Conservation (phyloP, 2,888 invertebrate species). For the Drosophila lacicola region DNA sequence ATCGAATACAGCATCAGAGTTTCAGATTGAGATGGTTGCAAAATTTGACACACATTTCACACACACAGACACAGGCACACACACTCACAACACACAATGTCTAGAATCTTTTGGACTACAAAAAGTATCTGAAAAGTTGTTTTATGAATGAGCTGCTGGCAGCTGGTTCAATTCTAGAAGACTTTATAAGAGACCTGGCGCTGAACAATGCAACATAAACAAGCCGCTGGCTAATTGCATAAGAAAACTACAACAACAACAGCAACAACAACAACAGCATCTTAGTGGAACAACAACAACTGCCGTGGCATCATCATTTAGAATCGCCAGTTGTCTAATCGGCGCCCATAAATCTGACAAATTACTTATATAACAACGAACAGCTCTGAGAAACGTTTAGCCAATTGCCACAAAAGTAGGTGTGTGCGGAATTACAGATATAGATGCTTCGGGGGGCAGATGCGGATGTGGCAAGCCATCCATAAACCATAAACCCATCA, state of each 20-base stretch:
- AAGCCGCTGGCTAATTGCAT: constrained; percentile 70
- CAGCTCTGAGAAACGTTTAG: constrained; percentile 42
- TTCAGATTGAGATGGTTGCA: constrained; percentile 67
- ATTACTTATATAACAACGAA: constrained; percentile 62
- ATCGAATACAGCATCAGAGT: constrained; percentile 37
- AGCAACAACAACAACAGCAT: not conserved
- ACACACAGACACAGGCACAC: constrained; percentile 53
- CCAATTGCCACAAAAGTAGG: constrained; percentile 53
- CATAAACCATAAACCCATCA: constrained; percentile 18
- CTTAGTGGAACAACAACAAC: constrained; percentile 3
- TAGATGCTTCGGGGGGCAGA: constrained; percentile 54
- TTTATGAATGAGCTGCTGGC: constrained; percentile 68
- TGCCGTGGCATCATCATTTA: constrained; percentile 53
- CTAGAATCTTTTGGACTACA: constrained; percentile 55
- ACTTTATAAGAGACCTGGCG: constrained; percentile 34
- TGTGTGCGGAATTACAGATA: constrained; percentile 67
- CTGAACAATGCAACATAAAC: constrained; percentile 72
- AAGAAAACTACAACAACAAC: constrained; percentile 39
- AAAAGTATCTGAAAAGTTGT: constrained; percentile 29
- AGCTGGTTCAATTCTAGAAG: constrained; percentile 25
- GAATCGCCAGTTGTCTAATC: constrained; percentile 69
- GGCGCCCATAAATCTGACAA: constrained; percentile 72
- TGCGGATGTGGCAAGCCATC: constrained; percentile 66
- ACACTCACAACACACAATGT: constrained; percentile 5
- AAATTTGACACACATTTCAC: constrained; percentile 78